Conservation (phyloP, 2,888 invertebrate genomes). For the Craniophora ligustri region DNA sequence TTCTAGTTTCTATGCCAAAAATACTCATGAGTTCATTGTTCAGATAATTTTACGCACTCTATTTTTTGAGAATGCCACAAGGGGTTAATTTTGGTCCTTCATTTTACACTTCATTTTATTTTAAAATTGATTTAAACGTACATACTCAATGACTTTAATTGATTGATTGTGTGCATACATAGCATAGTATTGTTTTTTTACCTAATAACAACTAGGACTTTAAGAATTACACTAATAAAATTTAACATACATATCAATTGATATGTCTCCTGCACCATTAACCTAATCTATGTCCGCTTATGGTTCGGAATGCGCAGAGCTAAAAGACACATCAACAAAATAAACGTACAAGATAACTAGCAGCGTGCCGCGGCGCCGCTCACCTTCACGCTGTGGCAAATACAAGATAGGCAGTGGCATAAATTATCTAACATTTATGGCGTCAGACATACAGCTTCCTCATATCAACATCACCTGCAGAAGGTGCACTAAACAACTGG, state of each 20-base stretch:
- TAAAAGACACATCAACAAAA: slow-evolving; percentile 83
- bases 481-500: background rate
- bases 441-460: background rate
- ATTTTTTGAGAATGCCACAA: slow-evolving; percentile 9
- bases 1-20: fast-evolving
- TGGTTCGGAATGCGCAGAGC: slow-evolving; percentile 79
- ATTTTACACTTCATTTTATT: background rate
- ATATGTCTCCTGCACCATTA: slow-evolving; percentile 11
- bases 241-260: background rate
- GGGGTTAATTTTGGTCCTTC: slow-evolving; percentile 19
- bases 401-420: slow-evolving; percentile 39
- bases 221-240: too few relatives aligned
- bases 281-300: slow-evolving; percentile 65
- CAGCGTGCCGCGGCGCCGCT: slow-evolving; percentile 55
- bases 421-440: slow-evolving; percentile 13
- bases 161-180: background rate
- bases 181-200: too few relatives aligned
- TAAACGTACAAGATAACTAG: slow-evolving; percentile 78
- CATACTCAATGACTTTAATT: background rate
- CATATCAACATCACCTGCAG: background rate
- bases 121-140: background rate
- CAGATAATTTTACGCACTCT: too few relatives aligned
- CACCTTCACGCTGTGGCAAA: slow-evolving; percentile 40
- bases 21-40: too few relatives aligned
- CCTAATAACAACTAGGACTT: too few relatives aligned